phyloP scores from a whole-genome alignment of 2,113 vertebrate genomes.

The Calyptommatus sinebrachiatus region DNA sequence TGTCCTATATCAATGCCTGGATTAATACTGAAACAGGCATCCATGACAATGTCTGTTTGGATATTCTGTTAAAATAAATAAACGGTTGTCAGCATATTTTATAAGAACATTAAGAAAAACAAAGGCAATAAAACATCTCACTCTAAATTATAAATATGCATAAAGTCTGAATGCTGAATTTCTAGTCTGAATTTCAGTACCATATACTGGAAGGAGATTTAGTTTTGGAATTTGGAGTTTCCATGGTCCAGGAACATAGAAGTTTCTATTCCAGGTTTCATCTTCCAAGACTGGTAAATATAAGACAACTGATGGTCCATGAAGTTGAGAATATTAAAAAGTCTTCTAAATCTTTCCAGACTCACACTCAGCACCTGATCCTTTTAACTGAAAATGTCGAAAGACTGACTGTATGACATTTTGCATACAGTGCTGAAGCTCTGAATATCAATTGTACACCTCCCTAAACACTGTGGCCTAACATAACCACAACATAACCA shows the following conservation, averaged over 20 bases:
- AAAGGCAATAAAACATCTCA: background rate
- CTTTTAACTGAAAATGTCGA: background rate
- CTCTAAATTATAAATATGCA: background rate
- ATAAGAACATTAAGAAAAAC: background rate
- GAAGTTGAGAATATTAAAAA: background rate
- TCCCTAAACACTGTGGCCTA: background rate
- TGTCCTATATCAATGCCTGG: constrained; percentile 88
- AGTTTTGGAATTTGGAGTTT: background rate
- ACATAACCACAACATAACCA: too few relatives aligned
- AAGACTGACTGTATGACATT: background rate
- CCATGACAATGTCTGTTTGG: constrained; percentile 81
- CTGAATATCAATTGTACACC: background rate
- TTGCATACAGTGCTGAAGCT: background rate
- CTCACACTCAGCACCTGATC: background rate
- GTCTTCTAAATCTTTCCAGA: background rate
- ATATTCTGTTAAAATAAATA: constrained; percentile 72
- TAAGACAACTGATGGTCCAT: background rate
- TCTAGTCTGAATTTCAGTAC: background rate
- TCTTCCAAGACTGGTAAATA: background rate
- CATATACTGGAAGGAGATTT: background rate
- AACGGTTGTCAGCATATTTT: constrained; percentile 7
- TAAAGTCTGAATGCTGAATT: background rate
- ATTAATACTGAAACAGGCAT: constrained; percentile 82
- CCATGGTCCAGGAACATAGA: background rate
- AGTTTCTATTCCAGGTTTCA: background rate